phyloP scores from a whole-genome alignment of 2,888 invertebrate species.

The Enchytraeus crypticus region DNA sequence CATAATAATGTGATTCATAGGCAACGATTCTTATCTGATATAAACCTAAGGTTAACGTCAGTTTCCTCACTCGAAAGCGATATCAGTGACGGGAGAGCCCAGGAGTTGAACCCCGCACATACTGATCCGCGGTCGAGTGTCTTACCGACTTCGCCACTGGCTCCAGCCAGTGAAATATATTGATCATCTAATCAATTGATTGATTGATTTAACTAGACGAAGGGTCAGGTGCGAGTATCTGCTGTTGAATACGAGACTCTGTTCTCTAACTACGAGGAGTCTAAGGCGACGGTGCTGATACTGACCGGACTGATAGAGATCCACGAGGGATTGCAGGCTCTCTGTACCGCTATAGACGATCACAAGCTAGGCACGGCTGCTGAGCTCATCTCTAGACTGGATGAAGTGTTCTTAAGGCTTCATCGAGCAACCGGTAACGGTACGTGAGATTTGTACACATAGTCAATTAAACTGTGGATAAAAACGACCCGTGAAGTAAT shows the following conservation, averaged over 20 bases:
- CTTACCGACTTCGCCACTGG: too few relatives aligned
- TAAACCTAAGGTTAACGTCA: too few relatives aligned
- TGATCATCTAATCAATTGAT: too few relatives aligned
- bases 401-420: not conserved
- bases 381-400: not conserved
- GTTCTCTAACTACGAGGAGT: not conserved
- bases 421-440: not conserved
- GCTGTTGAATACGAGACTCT: not conserved
- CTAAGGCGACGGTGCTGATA: not conserved
- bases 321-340: not conserved
- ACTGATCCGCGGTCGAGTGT: too few relatives aligned
- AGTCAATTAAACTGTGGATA: too few relatives aligned
- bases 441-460: not conserved
- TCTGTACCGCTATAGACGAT: not conserved
- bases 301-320: not conserved
- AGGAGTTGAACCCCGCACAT: too few relatives aligned
- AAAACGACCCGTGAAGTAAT: too few relatives aligned
- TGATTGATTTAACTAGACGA: too few relatives aligned
- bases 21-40: not conserved
- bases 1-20: not conserved
- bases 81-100: too few relatives aligned
- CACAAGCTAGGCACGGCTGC: not conserved
- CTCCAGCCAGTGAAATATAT: too few relatives aligned
- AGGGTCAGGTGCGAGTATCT: constrained; percentile 1
- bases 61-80: too few relatives aligned